phyloP scores from a whole-genome alignment of 1,140 invertebrate species.

The Diplogasteroides magnus region DNA sequence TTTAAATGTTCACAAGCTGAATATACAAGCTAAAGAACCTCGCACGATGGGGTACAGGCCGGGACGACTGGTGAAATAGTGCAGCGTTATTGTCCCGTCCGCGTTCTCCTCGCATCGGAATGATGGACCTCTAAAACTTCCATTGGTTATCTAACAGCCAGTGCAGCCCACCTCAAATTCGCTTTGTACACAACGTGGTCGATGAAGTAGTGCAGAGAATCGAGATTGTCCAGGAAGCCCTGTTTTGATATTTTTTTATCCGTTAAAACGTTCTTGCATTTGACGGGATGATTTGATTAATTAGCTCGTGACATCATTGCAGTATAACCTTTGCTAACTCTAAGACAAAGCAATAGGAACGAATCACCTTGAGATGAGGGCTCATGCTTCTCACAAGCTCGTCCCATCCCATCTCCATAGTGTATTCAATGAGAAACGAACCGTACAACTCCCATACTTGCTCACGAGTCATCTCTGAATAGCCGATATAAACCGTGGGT shows the following conservation, averaged over 20 bases:
- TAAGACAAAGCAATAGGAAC: too few species aligned
- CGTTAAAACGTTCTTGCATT: neutral
- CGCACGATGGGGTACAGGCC: constrained; percentile 57
- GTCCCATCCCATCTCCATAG: constrained; percentile 47
- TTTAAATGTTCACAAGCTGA: neutral
- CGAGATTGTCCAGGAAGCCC: constrained; percentile 50
- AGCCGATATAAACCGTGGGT: neutral
- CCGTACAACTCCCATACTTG: constrained; percentile 40
- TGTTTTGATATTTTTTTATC: neutral
- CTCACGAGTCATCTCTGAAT: constrained; percentile 29
- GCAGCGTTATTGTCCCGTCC: constrained; percentile 51
- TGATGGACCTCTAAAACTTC: constrained; percentile 31
- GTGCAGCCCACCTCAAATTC: constrained; percentile 27
- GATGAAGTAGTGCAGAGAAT: constrained; percentile 51
- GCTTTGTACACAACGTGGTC: constrained; percentile 52
- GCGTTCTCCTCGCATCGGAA: constrained; percentile 55
- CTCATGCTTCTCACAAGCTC: constrained; percentile 46
- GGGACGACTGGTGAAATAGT: constrained; percentile 56
- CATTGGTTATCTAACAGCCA: neutral
- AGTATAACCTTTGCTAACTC: neutral
- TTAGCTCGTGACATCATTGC: too few species aligned
- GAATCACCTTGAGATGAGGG: constrained; percentile 44
- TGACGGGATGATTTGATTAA: neutral
- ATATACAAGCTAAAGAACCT: constrained; percentile 4
- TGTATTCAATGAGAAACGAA: constrained; percentile 31